Base-by-base conservation (phyloP, 1,140 invertebrate species). In the Triops longicaudatus region DNA sequence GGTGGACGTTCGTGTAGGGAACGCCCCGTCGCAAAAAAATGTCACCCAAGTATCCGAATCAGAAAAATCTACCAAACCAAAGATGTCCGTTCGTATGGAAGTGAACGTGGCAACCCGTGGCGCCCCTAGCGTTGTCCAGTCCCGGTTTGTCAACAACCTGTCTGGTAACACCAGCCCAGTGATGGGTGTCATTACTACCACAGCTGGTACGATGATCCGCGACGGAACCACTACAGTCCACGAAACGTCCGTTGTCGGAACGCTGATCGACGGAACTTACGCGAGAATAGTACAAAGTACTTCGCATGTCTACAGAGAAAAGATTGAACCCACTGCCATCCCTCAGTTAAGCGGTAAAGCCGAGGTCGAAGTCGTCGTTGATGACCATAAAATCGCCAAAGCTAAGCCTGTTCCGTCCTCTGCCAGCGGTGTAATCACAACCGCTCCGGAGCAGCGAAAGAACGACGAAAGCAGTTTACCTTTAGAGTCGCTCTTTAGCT, bases 221-320 rank as follows among this genome's bases (percentile, higher is more conserved):
- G 90, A 94, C 82, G 93, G 93, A 1, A 81, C 91, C 0, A 94
- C 92, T 0, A 95, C 93, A 1, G 89, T 94, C 10, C 92, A 93
- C 81, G 92, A 94, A 85, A 95, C 93, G 0, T 93, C 90, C 81
- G 93, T 95, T 14, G 91, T 95, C 80, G 93, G 93, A 4, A 95
- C 93, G 7, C 93, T 91, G 81, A 93, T 95, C 80, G 92, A 91
- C 76, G 92, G 92, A 75, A 93, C 94, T 83, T 95, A 95, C 81
- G 92, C 92, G 12, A 85, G 86, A 78, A 81, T 95, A 4, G 84
- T 93, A 9, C 89, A 92, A 80, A 92, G 91, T 80, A 91, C 90
- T 1, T 91, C 90, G 0, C 81, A 87, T 86, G 42, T 78, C 7
- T 79, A 79, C 73, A 73, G 76, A 42, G 77, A 77, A 77, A 9